phyloP scores from a whole-genome alignment of 2,888 invertebrate species.

The Torymus tubicola region DNA sequence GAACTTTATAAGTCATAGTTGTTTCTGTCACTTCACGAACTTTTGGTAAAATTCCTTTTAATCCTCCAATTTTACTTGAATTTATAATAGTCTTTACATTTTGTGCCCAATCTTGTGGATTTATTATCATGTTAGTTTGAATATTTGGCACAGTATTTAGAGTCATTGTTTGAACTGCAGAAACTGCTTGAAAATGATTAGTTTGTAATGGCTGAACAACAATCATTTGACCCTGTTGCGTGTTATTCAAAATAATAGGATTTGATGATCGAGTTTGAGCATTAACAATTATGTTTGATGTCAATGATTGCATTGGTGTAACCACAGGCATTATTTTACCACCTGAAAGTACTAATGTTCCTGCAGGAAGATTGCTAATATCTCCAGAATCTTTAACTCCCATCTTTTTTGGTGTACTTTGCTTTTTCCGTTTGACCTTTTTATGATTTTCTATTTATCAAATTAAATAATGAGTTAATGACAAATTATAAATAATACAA shows the following conservation, averaged over 20 bases:
- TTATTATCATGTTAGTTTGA: conserved; percentile 68
- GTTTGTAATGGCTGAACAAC: conserved; percentile 72
- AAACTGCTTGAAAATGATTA: conserved; percentile 69
- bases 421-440: conserved; percentile 65
- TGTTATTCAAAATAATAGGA: conserved; percentile 72
- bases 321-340: conserved; percentile 74
- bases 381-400: conserved; percentile 52
- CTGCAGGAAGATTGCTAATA: conserved; percentile 67
- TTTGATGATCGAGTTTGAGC: conserved; percentile 68
- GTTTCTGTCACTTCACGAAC: conserved; percentile 72
- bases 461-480: too few species aligned
- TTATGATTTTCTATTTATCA: conserved; percentile 59
- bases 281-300: conserved; percentile 73
- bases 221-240: conserved; percentile 73
- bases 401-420: conserved; percentile 61
- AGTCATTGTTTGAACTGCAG: conserved; percentile 70
- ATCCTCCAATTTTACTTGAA: conserved; percentile 72
- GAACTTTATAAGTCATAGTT: conserved; percentile 75
- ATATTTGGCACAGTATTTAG: conserved; percentile 69
- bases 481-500: too few species aligned
- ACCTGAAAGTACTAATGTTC: conserved; percentile 71
- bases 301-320: conserved; percentile 68
- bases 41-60: conserved; percentile 73
- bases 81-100: conserved; percentile 73
- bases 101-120: conserved; percentile 72